These are phyloP conservation scores for Drosophila ogumai DNA, from an alignment of 1,140 invertebrate species.

Conservation along the genomic window DNA sequence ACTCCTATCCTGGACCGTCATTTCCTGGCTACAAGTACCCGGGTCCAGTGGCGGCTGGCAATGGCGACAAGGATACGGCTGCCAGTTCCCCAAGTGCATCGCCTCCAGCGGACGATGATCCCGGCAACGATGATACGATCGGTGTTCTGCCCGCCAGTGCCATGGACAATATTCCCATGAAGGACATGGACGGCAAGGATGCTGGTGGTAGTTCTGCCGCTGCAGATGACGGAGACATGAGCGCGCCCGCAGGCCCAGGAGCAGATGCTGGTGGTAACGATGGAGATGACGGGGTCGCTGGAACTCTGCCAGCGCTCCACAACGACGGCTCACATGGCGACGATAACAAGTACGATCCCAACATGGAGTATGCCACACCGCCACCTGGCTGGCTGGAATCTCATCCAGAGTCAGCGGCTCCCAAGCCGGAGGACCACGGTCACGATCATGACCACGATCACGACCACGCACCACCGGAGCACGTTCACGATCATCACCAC, in stretches of 20 bases:
- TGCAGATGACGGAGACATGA: conserved; percentile 18
- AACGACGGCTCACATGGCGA: conserved; percentile 49
- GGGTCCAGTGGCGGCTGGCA: conserved; percentile 52
- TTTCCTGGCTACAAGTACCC: conserved; percentile 59
- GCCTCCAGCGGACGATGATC: conserved; percentile 55
- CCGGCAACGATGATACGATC: conserved; percentile 66
- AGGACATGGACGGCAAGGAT: conserved; percentile 52
- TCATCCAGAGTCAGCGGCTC: conserved; percentile 70
- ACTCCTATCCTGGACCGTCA: conserved; percentile 57
- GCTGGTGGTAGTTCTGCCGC: conserved; percentile 17
- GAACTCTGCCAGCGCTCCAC: conserved; percentile 42
- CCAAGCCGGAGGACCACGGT: conserved; percentile 57
- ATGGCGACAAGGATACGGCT: conserved; percentile 56
- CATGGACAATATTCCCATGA: conserved; percentile 53
- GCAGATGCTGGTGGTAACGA: conserved; percentile 18
- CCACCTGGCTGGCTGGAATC: conserved; percentile 77
- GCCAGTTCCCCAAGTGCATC: conserved; percentile 46
- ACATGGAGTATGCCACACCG: conserved; percentile 78
- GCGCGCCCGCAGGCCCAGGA: conserved; percentile 10
- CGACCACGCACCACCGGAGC: conserved; percentile 32
- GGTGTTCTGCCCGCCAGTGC: conserved; percentile 79
- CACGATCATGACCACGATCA: conserved; percentile 49
- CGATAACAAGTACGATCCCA: conserved; percentile 71
- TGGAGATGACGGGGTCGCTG: conserved; percentile 28
- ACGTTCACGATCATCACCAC: conserved; percentile 69